These are phyloP conservation scores for Sebastes nivosus DNA, from an alignment of 2,797 vertebrate species.

Conservation along the genomic window DNA sequence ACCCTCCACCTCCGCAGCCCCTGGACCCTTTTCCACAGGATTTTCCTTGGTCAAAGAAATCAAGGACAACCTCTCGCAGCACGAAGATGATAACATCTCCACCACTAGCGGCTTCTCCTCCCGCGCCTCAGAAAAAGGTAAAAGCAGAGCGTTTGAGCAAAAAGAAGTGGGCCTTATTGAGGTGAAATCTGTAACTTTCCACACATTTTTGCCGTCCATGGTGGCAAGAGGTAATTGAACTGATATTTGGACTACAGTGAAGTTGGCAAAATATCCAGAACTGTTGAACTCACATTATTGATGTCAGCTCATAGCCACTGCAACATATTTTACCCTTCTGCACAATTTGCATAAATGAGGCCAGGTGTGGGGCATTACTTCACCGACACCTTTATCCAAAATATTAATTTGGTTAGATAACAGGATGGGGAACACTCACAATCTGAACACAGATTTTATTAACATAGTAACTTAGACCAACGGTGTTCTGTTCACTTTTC, in stretches of 20 bases:
- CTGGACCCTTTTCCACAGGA: conserved; percentile 82
- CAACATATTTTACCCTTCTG: neutral
- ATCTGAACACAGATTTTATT: too few relatives aligned
- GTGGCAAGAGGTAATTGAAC: neutral
- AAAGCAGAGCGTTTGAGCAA: neutral
- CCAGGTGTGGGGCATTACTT: neutral
- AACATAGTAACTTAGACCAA: too few relatives aligned
- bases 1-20: conserved; percentile 91
- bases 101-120: conserved; percentile 99
- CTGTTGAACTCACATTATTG: neutral
- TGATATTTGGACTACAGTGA: neutral
- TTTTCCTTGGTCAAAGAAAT: conserved; percentile 97
- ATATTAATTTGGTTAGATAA: too few relatives aligned
- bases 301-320: neutral
- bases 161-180: neutral
- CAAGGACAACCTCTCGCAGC: conserved; percentile 97
- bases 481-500: too few relatives aligned
- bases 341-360: neutral
- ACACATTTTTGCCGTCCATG: neutral
- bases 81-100: conserved; percentile 99
- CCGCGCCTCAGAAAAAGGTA: conserved; percentile 98
- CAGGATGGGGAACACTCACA: too few relatives aligned
- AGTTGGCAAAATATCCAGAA: neutral
- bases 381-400: neutral
- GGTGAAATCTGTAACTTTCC: neutral